Conservation (phyloP, 2,888 invertebrate genomes). For the Neocrepidodera transversa region DNA sequence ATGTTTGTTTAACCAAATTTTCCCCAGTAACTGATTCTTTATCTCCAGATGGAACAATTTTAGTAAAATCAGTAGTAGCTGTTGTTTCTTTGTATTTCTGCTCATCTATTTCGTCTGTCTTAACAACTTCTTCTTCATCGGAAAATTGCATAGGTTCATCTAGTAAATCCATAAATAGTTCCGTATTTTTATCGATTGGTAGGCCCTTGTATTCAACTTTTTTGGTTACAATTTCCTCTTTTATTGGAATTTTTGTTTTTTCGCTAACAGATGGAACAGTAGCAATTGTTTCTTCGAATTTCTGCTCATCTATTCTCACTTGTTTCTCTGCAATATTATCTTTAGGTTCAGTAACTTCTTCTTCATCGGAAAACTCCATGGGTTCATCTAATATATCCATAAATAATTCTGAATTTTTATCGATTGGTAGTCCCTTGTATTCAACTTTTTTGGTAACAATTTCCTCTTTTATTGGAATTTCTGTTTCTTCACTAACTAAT, state of each 20-base stretch:
- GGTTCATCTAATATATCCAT: constrained; percentile 49
- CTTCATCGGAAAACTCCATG: constrained; percentile 47
- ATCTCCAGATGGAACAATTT: too few species aligned
- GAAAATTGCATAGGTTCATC: constrained; percentile 50
- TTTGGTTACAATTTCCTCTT: not conserved
- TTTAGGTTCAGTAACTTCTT: constrained; percentile 30
- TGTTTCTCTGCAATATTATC: not conserved
- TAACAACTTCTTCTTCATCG: constrained; percentile 42
- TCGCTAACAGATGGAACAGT: too few species aligned
- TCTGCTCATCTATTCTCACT: too few species aligned
- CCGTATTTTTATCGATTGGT: constrained; percentile 44
- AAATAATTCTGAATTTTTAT: constrained; percentile 40
- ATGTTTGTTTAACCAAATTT: not conserved
- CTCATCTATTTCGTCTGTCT: too few species aligned
- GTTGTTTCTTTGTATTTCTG: too few species aligned
- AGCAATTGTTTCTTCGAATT: too few species aligned
- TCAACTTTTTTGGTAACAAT: constrained; percentile 29
- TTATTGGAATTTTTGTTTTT: not conserved
- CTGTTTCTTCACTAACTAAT: not conserved
- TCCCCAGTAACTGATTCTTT: too few species aligned
- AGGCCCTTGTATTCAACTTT: constrained; percentile 42
- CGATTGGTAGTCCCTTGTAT: constrained; percentile 44
- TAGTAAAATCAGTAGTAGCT: too few species aligned
- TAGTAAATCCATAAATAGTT: constrained; percentile 42
- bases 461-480: not conserved